Evolutionary conservation across 2,797 vertebrate species (phyloP), one percentile per base, ranked within the genome.

Genomic region (Rhabdomys pumilio): DNA sequence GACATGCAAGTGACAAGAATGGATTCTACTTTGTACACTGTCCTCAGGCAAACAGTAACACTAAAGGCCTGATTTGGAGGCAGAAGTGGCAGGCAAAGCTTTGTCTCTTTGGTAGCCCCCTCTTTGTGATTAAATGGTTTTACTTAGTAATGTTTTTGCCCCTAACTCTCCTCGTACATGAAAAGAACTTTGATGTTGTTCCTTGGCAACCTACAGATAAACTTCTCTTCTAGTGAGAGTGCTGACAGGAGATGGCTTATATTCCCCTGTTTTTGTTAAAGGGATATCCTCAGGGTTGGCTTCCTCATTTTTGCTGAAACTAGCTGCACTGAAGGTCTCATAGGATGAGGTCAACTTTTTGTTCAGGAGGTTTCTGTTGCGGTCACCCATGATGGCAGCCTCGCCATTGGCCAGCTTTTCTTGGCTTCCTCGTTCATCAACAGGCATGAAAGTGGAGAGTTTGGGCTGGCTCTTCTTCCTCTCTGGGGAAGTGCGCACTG

Each of bases 361-460:
- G 98, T 99, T 99, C 93, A 99, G 99, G 98, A 99, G 99, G 99
- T 99, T 99, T 98, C 99, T 99, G 98, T 99, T 99, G 98, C 99
- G 99, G 98, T 99, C 99, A 85, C 99, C 99, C 99, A 99, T 99
- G 98, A 99, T 98, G 96, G 99, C 98, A 75, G 99, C 99, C 98
- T 99, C 99, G 96, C 99, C 99, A 84, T 99, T 99, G 98, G 99
- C 99, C 98, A 99, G 97, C 98, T 99, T 99, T 98, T 99, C 99
- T 98, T 99, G 99, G 98, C 99, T 99, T 98, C 99, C 99, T 97
- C 99, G 99, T 98, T 99, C 99, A 89, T 99, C 99, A 0, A 99
- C 99, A 98, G 99, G 99, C 99, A 99, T 99, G 99, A 99, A 99
- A 98, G 99, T 99, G 98, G 99, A 99, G 98, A 99, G 99, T 99